These are phyloP conservation scores for Colletes gigas DNA, from an alignment of 1,140 invertebrate genomes.

Conservation along the genomic window DNA sequence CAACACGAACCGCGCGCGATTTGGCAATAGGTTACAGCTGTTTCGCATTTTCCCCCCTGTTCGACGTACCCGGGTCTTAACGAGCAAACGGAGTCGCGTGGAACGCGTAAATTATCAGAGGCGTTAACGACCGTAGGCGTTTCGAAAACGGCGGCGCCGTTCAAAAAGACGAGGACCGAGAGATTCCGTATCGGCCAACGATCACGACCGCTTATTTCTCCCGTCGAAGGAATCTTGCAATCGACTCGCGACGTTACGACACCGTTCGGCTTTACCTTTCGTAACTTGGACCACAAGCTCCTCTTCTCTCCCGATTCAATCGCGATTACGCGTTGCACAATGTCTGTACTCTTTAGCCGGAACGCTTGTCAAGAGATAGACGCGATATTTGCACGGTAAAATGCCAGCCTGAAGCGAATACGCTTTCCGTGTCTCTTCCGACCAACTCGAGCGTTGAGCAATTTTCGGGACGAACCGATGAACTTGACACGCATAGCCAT, in stretches of 20 bases:
- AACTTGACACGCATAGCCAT: conserved; percentile 31
- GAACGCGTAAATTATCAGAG: not conserved
- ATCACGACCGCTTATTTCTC: conserved; percentile 15
- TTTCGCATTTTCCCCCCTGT: not conserved
- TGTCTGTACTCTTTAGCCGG: not conserved
- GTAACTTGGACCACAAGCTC: conserved; percentile 50
- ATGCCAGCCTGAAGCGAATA: not conserved
- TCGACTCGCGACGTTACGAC: conserved; percentile 38
- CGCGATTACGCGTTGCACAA: conserved; percentile 45
- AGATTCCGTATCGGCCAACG: not conserved
- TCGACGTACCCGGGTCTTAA: not conserved
- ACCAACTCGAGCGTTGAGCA: too few relatives aligned
- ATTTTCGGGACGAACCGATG: not conserved
- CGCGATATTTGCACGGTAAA: conserved; percentile 20
- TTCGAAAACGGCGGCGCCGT: conserved; percentile 8
- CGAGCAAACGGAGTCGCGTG: not conserved
- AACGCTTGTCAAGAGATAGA: not conserved
- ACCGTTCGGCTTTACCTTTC: conserved; percentile 33
- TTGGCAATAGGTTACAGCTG: not conserved
- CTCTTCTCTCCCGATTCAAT: conserved; percentile 46
- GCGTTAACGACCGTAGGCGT: not conserved
- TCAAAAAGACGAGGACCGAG: not conserved
- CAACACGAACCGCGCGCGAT: not conserved
- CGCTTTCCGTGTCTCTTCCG: too few relatives aligned
- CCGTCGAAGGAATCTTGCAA: conserved; percentile 39